Base-by-base conservation (phyloP, 2,113 vertebrate genomes). In the Pterocles burchelli region DNA sequence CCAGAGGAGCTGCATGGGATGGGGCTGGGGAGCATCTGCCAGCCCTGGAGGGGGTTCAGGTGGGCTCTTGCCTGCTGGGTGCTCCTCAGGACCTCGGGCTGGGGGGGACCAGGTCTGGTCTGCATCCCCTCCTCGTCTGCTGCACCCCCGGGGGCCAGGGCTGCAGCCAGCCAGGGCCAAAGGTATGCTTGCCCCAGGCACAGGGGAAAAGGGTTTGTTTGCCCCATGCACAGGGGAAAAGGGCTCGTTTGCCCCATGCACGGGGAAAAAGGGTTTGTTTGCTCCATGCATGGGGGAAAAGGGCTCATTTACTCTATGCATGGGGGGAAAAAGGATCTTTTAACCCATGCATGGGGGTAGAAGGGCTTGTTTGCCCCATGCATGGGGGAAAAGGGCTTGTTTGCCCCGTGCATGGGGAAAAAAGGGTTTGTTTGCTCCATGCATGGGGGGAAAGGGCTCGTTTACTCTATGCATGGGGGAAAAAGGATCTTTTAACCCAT, bases 1-100 rank as follows among this genome's bases (percentile, higher is more conserved):
- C 57, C 2, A 11, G 51, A 33, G 4, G 18, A 54, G 17, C 45
- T 2, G 0, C 13, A 5, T 0, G 12, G 65, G 49, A 29, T 49
- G 80, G 45, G 26, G 62, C 43, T 1, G 13, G 49, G 71, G 55
- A 65, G 59, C 76, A 80, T 51, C 54, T 7, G 36, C 1, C 2
- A 31, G 13, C 19, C 52, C 75, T 48, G 25, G 9, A 33, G 18
- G 75, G 89, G 33, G 2, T 72, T 34, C 55, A 48, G 48, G 71
- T 31, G 87, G 79, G 33, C 19, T 74, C 22, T 46, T 17, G 21
- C 46, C 62, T 46, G 33, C 66, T 65, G 66, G 29, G 41, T 13
- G 36, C 67, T 76, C 45, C 33, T 17, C 62, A 38, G 11, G 5
- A 7, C 3, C 5, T 38, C 2, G 3, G 11, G 6, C 18, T 1